A percentile compares a stretch with the other conserved stretches of the same genome.
Conservation (phyloP, 1,140 invertebrate genomes). For the Caenorhabditis tropicalis region DNA sequence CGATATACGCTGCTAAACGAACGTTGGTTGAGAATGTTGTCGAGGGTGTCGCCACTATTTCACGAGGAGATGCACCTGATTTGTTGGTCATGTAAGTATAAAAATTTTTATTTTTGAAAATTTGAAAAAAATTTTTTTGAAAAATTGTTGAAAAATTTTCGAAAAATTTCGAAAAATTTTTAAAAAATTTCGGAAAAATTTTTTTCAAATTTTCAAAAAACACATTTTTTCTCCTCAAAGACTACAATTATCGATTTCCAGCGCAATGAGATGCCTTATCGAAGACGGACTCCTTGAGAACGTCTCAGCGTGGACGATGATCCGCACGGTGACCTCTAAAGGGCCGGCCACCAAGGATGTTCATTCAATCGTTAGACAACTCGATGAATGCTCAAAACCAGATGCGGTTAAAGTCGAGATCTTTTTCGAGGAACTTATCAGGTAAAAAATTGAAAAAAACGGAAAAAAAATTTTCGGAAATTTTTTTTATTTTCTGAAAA, state of each 20-base stretch:
- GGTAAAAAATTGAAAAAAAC: slow-evolving; percentile 39
- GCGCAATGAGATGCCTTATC: slow-evolving; percentile 54
- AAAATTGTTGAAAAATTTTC: too few species aligned
- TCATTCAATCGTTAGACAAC: slow-evolving; percentile 61
- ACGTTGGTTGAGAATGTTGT: slow-evolving; percentile 66
- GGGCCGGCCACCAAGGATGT: slow-evolving; percentile 64
- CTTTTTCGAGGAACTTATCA: slow-evolving; percentile 66
- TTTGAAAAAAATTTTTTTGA: too few species aligned
- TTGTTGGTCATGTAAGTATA: background rate
- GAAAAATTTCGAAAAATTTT: too few species aligned
- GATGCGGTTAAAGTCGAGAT: slow-evolving; percentile 65
- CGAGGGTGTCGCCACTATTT: slow-evolving; percentile 69
- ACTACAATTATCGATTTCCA: background rate
- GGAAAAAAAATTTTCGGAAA: too few species aligned
- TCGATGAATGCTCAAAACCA: slow-evolving; percentile 68
- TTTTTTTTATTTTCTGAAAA: too few species aligned
- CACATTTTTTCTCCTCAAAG: too few species aligned
- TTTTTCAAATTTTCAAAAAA: too few species aligned
- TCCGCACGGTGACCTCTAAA: slow-evolving; percentile 62
- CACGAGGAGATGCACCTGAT: slow-evolving; percentile 58
- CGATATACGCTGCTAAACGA: slow-evolving; percentile 67
- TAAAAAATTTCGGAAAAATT: too few species aligned
- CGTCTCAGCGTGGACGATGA: slow-evolving; percentile 62
- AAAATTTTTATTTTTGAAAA: background rate
- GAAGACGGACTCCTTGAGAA: slow-evolving; percentile 61